These are phyloP conservation scores for Dicerorhinus sumatrensis DNA, from an alignment of 2,113 vertebrate species.

Conservation along the genomic window DNA sequence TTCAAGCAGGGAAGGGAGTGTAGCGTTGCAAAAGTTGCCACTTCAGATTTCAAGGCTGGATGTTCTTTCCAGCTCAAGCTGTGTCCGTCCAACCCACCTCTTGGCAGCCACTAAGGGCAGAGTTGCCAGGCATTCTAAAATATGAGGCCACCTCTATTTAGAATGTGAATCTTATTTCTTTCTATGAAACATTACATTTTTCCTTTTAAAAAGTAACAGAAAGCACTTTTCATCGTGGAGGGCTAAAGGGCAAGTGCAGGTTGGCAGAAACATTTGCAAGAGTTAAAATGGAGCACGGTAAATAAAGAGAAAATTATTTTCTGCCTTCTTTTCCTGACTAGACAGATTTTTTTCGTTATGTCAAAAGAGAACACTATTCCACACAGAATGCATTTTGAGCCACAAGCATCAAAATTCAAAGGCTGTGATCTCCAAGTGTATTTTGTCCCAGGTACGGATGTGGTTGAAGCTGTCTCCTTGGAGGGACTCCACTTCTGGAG, in stretches of 20 bases:
- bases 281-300: not conserved
- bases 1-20: constrained; percentile 28
- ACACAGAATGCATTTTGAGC: constrained; percentile 10
- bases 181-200: constrained; percentile 59
- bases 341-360: not conserved
- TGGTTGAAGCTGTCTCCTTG: not conserved
- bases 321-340: not conserved
- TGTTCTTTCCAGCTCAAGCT: constrained; percentile 67
- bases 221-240: constrained; percentile 29
- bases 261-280: constrained; percentile 27
- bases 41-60: constrained; percentile 62
- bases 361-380: constrained; percentile 3
- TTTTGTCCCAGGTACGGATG: not conserved
- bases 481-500: not conserved
- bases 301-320: constrained; percentile 32
- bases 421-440: not conserved
- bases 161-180: constrained; percentile 47
- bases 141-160: constrained; percentile 31
- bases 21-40: constrained; percentile 28
- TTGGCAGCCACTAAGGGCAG: constrained; percentile 30
- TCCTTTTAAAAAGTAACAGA: constrained; percentile 32
- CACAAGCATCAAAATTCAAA: not conserved
- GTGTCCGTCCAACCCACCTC: constrained; percentile 48
- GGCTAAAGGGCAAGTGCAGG: not conserved
- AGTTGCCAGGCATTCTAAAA: constrained; percentile 64